Evolutionary conservation across 2,113 vertebrate genomes (phyloP), one percentile per base, ranked within the genome.

Genomic region (Elanus axillaris): DNA sequence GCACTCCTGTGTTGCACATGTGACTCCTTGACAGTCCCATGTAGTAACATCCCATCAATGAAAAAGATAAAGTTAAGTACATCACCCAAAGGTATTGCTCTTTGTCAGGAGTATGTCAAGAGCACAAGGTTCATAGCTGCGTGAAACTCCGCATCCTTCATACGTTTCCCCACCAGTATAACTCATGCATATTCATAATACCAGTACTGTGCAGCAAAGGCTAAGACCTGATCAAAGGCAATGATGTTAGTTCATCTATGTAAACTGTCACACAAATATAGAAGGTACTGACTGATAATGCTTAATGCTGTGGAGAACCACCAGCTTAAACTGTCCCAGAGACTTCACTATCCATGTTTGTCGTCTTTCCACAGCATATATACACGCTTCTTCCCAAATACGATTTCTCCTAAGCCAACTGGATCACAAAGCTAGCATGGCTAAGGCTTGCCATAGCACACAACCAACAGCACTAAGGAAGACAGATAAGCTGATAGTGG

Each of bases 1-100:
- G 12, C 2, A n/a, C 19, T 62, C 10, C 23, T 15, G 6, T 5
- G 31, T 1, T 15, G 3, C 27, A 34, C 0, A 0, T 2, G 7
- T 7, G 18, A 27, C 17, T 42, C 43, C 36, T 36, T 47, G 18
- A 40, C 16, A 4, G 29, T 31, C 43, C 7, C 16, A 3, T 2
- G 2, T 9, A 43, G 34, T 21, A 29, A 36, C 13, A n/a, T n/a
- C n/a, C n/a, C n/a, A n/a, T n/a, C 50, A 26, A 3, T 2, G 10
- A 85, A 66, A 13, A 60, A 71, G 11, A 16, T 5, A 2, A 21
- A 40, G 19, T 16, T 71, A n/a, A 21, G 3, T 7, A 29, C 13
- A 2, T 42, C 11, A 63, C 8, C 13, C 36, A 74, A 34, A 38
- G 1, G 2, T 4, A 13, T 16, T 67, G 32, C 19, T 34, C 1